Evolutionary conservation across 1,140 invertebrate species (phyloP), one percentile per base, ranked within the genome.

Genomic region (Papilio glaucus): DNA sequence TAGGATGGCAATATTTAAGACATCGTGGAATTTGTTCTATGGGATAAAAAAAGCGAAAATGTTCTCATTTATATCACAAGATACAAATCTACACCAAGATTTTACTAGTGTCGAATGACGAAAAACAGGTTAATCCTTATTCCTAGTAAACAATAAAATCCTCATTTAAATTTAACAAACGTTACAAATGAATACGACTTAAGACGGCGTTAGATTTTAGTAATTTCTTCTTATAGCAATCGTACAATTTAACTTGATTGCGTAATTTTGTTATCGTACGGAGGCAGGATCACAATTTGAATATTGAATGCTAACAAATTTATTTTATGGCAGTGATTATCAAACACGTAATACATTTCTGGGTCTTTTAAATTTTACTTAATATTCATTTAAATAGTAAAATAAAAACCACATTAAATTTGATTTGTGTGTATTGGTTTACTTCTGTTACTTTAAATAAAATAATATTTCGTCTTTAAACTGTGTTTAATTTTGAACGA

Each of bases 191-290:
- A 57, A 57, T 10, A 12, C 21, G 49, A 57, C 49, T 57, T 57
- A 57, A 57, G 49, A 57, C 24, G 24, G 9, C 49, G 49, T 57
- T 57, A 57, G 21, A 18, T 57, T 53, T 57, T 61, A 61, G 60
- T 61, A 10, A 61, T 61, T 61, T 61, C 26, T 33, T 61, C 60
- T n/a, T 33, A 61, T 61, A 61, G 24, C 13, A 65, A 65, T 38
- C 62, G 15, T 65, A 65, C 62, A 38, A 65, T 65, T 65, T 65
- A 38, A 65, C 62, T 65, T 65, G 29, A 65, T 65, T 65, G 37
- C 62, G 62, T 39, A 65, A 65, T 65, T 65, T 65, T 65, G 62
- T 39, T 65, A 65, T 65, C 62, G 62, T 24, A 37, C 62, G 62
- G 62, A 65, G 39, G 15, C 62, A 65, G 62, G 37, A 65, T 65